A percentile compares a stretch with the other conserved stretches of the same genome.
Conservation (phyloP, 2,888 invertebrate genomes). For the Morpho helenor region DNA sequence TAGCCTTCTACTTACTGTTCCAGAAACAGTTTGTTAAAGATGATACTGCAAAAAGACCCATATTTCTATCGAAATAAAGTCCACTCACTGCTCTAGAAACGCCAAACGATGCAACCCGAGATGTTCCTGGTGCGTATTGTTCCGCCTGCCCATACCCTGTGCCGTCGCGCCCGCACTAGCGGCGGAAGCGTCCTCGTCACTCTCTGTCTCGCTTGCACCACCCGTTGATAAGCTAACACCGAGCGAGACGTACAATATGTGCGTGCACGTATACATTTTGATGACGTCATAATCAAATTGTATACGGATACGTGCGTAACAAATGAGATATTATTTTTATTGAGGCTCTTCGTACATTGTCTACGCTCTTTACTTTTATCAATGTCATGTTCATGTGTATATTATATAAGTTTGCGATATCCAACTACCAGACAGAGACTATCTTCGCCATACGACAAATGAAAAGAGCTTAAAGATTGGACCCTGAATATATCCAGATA, state of each 20-base stretch:
- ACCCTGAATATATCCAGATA: too few relatives aligned
- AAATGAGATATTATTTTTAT: too few relatives aligned
- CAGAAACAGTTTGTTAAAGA: not conserved
- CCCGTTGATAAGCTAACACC: constrained; percentile 64
- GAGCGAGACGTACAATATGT: constrained; percentile 48
- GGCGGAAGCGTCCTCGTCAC: constrained; percentile 82
- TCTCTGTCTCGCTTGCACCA: constrained; percentile 86
- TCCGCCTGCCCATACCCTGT: constrained; percentile 49
- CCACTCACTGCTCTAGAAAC: constrained; percentile 63
- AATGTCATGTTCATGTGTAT: too few relatives aligned
- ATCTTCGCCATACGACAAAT: too few relatives aligned
- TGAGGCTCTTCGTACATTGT: too few relatives aligned
- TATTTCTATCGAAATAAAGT: constrained; percentile 19
- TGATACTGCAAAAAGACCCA: not conserved
- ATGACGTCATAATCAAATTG: constrained; percentile 1
- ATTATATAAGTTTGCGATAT: too few relatives aligned
- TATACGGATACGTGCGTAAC: constrained; percentile 3
- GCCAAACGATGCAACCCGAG: constrained; percentile 35
- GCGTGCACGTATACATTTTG: constrained; percentile 25
- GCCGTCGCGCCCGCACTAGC: constrained; percentile 54
- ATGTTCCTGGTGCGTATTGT: constrained; percentile 72
- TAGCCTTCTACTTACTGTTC: not conserved
- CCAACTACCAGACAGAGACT: too few relatives aligned
- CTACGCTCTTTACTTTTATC: too few relatives aligned
- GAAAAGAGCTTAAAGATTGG: too few relatives aligned